Conservation (phyloP, 1,140 invertebrate genomes). For the silkworm (Bombyx mori) region DNA sequence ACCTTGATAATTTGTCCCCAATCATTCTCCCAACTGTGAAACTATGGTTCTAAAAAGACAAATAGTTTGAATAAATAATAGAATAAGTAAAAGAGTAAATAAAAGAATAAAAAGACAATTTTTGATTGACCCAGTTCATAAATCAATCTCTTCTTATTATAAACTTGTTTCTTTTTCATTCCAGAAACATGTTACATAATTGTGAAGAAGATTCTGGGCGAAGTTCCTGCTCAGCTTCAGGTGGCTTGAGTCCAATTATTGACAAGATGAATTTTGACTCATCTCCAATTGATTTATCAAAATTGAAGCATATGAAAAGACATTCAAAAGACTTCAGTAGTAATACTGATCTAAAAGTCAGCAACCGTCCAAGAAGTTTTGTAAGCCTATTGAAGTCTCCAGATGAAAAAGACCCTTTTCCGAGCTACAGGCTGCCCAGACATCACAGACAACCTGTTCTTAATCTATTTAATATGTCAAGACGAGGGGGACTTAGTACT, state of each 20-base stretch:
- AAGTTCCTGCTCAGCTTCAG: slow-evolving; percentile 64
- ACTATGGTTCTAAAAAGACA: too few relatives aligned
- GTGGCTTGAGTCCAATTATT: slow-evolving; percentile 39
- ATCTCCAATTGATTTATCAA: slow-evolving; percentile 11
- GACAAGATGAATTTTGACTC: slow-evolving; percentile 23
- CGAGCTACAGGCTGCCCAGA: slow-evolving; percentile 42
- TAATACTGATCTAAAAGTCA: slow-evolving; percentile 64
- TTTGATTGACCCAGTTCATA: too few relatives aligned
- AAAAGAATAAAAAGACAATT: too few relatives aligned
- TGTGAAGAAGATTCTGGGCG: slow-evolving; percentile 66
- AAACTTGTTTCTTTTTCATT: slow-evolving; percentile 13
- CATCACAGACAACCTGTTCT: slow-evolving; percentile 42
- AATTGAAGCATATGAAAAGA: slow-evolving; percentile 12
- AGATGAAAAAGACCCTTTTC: slow-evolving; percentile 57
- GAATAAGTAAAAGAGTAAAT: too few relatives aligned
- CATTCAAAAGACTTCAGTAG: slow-evolving; percentile 47
- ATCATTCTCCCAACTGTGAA: too few relatives aligned
- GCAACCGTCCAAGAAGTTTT: slow-evolving; percentile 49
- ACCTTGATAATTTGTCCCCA: too few relatives aligned
- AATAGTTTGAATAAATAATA: too few relatives aligned
- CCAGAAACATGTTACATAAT: slow-evolving; percentile 43
- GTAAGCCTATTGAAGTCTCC: slow-evolving; percentile 59
- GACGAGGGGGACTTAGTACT: slow-evolving; percentile 59
- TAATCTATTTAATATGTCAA: slow-evolving; percentile 47
- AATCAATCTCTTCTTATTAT: too few relatives aligned